Evolutionary conservation across 2,888 invertebrate species (phyloP).

Genomic region (Didymodactylos carnosus): DNA sequence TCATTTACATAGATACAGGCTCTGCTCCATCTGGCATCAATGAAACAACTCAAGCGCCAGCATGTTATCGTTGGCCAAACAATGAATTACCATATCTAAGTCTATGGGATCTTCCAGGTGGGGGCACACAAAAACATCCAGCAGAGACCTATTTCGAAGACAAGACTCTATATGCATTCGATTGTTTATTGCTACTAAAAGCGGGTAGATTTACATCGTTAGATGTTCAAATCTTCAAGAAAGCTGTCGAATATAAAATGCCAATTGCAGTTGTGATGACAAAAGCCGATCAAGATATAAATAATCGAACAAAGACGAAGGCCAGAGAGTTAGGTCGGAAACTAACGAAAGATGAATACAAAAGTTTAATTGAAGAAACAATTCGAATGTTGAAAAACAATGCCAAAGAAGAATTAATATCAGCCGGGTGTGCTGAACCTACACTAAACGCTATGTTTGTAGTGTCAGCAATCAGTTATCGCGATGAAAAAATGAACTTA

Average conservation of each 20-base stretch:
- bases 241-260: background rate
- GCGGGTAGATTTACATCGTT: background rate
- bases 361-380: background rate
- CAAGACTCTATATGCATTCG: background rate
- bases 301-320: too few relatives aligned
- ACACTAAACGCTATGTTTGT: too few relatives aligned
- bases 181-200: background rate
- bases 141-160: background rate
- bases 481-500: too few relatives aligned
- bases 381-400: too few relatives aligned
- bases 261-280: background rate
- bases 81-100: background rate
- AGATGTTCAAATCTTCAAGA: background rate
- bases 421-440: too few relatives aligned
- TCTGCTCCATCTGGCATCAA: background rate
- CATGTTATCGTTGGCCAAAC: too few relatives aligned
- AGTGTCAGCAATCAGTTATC: too few relatives aligned
- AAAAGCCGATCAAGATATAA: background rate
- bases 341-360: background rate
- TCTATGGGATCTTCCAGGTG: background rate
- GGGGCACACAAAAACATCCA: background rate
- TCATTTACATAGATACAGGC: background rate
- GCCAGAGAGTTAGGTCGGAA: too few relatives aligned
- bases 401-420: too few relatives aligned
- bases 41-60: too few relatives aligned